A percentile compares a stretch with the other conserved stretches of the same genome.
These are phyloP conservation scores for Gymnoscopelus microlampas DNA, from an alignment of 2,797 vertebrate genomes.

Conservation along the genomic window DNA sequence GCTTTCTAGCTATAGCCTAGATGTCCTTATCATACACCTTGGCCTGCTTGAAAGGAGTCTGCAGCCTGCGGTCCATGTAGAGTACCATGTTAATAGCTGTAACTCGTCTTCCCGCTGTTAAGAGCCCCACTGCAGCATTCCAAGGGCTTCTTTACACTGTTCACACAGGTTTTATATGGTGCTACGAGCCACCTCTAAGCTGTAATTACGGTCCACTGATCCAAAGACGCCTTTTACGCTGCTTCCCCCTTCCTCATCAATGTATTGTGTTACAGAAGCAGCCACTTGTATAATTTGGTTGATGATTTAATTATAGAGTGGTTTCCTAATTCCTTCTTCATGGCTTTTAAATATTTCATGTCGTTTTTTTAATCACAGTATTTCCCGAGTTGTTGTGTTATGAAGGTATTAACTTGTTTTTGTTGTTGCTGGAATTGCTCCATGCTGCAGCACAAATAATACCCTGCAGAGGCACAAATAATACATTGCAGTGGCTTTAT, in stretches of 20 bases:
- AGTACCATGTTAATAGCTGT: conserved; percentile 44
- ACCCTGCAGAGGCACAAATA: background rate
- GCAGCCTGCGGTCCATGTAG: conserved; percentile 40
- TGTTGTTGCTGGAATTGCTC: conserved; percentile 12
- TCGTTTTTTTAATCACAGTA: too few relatives aligned
- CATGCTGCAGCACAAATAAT: conserved; percentile 4
- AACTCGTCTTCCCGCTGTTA: conserved; percentile 50
- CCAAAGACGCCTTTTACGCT: conserved; percentile 23
- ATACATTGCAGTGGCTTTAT: conserved; percentile 11
- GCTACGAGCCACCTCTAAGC: conserved; percentile 25
- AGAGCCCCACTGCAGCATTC: conserved; percentile 32
- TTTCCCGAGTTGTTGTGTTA: too few relatives aligned
- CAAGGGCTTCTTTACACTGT: conserved; percentile 18
- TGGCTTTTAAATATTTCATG: background rate
- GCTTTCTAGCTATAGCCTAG: conserved; percentile 7
- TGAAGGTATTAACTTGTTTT: too few relatives aligned
- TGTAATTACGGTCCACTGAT: conserved; percentile 54
- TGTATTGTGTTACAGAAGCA: conserved; percentile 22
- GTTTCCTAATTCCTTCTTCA: background rate
- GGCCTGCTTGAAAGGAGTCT: conserved; percentile 50
- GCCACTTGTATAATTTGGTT: conserved; percentile 26
- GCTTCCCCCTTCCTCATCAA: conserved; percentile 14
- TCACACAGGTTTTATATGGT: conserved; percentile 42
- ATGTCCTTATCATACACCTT: conserved; percentile 50
- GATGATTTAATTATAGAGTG: conserved; percentile 5